Evolutionary conservation across 2,888 invertebrate genomes (phyloP).

Genomic region (Folsomia candida): DNA sequence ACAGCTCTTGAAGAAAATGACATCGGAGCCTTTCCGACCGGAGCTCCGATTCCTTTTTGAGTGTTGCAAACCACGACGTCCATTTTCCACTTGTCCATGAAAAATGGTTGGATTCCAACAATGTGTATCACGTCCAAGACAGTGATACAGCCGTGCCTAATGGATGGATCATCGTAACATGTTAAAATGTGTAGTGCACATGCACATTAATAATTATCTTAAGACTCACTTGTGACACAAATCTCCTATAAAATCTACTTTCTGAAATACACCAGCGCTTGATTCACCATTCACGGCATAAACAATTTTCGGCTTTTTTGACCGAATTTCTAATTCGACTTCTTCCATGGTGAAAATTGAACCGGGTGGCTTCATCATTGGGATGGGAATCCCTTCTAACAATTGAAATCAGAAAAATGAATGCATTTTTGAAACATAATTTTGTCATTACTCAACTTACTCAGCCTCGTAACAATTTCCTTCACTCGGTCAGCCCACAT

Average conservation of each 20-base stretch:
- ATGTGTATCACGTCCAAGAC: slow-evolving; percentile 75
- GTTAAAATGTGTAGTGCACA: too few species aligned
- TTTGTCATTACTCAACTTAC: background rate
- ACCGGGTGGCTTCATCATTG: background rate
- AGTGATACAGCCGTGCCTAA: slow-evolving; percentile 62
- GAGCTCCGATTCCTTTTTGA: slow-evolving; percentile 73
- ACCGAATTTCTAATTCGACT: background rate
- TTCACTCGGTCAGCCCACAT: background rate
- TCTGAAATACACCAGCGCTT: slow-evolving; percentile 78
- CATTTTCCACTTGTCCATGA: slow-evolving; percentile 68
- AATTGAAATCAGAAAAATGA: background rate
- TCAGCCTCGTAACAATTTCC: background rate
- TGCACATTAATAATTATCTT: too few species aligned
- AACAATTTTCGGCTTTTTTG: slow-evolving; percentile 64
- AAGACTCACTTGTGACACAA: slow-evolving; percentile 64
- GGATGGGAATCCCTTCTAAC: background rate
- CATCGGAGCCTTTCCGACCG: slow-evolving; percentile 72
- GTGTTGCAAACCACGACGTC: slow-evolving; percentile 73
- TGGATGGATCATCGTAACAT: too few species aligned
- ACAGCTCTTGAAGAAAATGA: slow-evolving; percentile 68
- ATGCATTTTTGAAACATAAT: background rate
- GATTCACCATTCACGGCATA: slow-evolving; percentile 85
- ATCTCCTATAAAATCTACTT: slow-evolving; percentile 72
- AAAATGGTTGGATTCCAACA: slow-evolving; percentile 67
- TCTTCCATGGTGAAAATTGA: background rate